Base-by-base conservation (phyloP, 92 coral and sea anemone species). In the Ricordea florida region DNA sequence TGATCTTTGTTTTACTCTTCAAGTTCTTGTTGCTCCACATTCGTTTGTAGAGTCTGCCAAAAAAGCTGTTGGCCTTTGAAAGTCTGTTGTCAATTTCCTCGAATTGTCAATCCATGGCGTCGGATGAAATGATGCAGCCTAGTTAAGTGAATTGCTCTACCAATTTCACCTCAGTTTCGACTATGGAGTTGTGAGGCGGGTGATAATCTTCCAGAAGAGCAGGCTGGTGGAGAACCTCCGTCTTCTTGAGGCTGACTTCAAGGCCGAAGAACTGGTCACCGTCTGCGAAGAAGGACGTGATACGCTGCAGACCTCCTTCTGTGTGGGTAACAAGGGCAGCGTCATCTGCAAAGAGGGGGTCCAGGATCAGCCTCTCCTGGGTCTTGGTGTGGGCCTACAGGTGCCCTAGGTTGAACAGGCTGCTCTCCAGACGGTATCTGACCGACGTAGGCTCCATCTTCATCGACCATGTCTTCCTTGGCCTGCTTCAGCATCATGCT, bases 341-440 rank as follows among this genome's bases (percentile, higher is more conserved):
- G 22, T 70, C 78, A 22, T 69, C 86, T 9, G 79, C 73, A 37
- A 78, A 78, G n/a, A 73, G 45, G 25, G 70, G 21, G 36, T 84
- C 82, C 13, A 34, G 74, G 59, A 62, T 45, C 30, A 62, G 58
- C 40, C 32, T 29, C 31, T 58, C 76, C 74, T 9, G 51, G 2
- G 73, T 62, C 62, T 85, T 78, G 27, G 85, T 57, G 57, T 85
- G 78, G 69, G 69, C 64, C 29, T 69, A 47, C 34, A 78, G 76
- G 15, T 80, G 58, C 15, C 76, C 17, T 25, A 69, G 81, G 31
- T 61, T 75, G 76, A 84, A 67, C 28, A 69, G 80, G 10, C 65
- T 44, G 34, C 84, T 80, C 26, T 57, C 83, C 42, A 62, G 25
- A 29, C 70, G 64, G 48, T 66, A 49, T 31, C 57, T 31, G 59